Evolutionary conservation across 1,140 invertebrate genomes (phyloP), one percentile per base, ranked within the genome.

Genomic region (Drosophila takahashii): DNA sequence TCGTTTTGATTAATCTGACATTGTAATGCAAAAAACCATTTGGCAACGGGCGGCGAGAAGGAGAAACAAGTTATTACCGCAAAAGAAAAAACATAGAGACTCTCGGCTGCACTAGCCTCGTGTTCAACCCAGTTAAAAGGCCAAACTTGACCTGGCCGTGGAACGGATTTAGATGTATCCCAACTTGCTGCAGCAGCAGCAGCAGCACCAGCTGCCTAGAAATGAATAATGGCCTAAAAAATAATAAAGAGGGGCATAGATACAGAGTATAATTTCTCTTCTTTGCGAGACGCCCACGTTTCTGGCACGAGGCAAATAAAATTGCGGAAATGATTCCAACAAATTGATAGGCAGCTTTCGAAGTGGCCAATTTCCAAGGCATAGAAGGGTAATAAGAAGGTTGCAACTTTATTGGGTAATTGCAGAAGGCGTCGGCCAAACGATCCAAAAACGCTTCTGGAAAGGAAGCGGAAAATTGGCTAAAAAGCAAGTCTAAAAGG

Each of bases 1-100:
- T 86, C 84, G 76, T 87, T 89, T 89, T 89, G 84, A 89, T 89
- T 89, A 89, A 89, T 89, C 84, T 89, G 85, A 89, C 84, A 84
- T 89, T 89, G 84, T 89, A 89, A 89, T 89, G 84, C 84, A 89
- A 89, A 89, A 89, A 89, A 80, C 72, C 79, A 89, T 89, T 87
- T 89, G 84, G 71, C 79, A 85, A 67, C 59, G 61, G 81, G 15
- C 51, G 64, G 54, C 59, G 53, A 54, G 58, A 47, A 60, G 59
- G 16, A 29, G 54, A 77, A 78, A 78, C 75, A 78, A 78, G 75
- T 78, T 78, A 78, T 78, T 78, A 77, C 59, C 54, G 41, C 74
- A 77, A 60, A 59, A 74, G 34, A 60, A 16, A 45, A 7, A 47
- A 6, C n/a, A n/a, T n/a, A 42, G 15, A 54, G 56, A 41, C 54